Percentiles rank a stretch among this genome's conserved stretches.
Conservation (phyloP, 2,113 vertebrate genomes). For the Etheostoma cragini region DNA sequence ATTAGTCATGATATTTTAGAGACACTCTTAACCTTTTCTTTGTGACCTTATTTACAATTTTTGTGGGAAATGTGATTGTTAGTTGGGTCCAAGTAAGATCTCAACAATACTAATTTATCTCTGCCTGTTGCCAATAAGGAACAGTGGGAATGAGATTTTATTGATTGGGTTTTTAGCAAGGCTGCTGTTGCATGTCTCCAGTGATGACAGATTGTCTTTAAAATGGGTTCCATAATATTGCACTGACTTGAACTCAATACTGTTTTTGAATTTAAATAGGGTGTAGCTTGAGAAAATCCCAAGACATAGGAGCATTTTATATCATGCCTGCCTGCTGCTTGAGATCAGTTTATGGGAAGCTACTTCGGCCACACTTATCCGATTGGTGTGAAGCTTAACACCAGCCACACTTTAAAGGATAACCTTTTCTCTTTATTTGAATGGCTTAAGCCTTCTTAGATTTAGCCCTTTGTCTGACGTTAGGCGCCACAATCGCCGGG, state of each 20-base stretch:
- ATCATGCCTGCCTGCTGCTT: constrained; percentile 16
- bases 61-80: neutral
- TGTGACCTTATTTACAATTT: neutral
- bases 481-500: neutral
- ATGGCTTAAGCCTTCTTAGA: constrained; percentile 67
- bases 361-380: constrained; percentile 64
- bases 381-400: constrained; percentile 66
- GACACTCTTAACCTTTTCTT: constrained; percentile 16
- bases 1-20: neutral
- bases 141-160: constrained; percentile 31
- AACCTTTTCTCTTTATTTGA: constrained; percentile 64
- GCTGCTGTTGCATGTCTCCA: constrained; percentile 23
- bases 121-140: constrained; percentile 22
- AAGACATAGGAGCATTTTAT: neutral
- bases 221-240: constrained; percentile 11
- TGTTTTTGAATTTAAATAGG: constrained; percentile 11
- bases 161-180: constrained; percentile 41
- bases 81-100: neutral
- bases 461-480: constrained; percentile 26
- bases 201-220: constrained; percentile 29
- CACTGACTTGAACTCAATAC: constrained; percentile 21
- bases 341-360: constrained; percentile 23
- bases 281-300: neutral
- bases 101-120: constrained; percentile 32
- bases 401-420: constrained; percentile 45